Base-by-base conservation (phyloP, 2,797 vertebrate genomes). In the Gallinago solitaria region DNA sequence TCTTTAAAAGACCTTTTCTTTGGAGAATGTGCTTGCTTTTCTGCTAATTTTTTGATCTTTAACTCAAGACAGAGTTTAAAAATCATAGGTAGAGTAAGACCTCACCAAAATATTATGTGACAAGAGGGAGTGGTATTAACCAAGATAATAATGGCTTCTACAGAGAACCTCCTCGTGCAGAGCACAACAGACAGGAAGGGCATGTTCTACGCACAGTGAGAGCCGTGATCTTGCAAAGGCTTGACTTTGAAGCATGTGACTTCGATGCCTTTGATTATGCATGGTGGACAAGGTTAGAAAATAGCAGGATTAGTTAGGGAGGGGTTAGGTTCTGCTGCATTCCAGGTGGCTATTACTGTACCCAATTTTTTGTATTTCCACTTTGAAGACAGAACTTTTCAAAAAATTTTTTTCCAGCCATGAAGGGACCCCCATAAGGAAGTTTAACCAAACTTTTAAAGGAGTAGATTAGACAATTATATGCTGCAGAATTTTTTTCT, bases 171-270 rank as follows among this genome's bases (percentile, higher is more conserved):
- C 45, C 47, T 80, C 2, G 2, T 43, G 63, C 69, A 50, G 35
- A 79, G 63, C 78, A 78, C 41, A 87, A 25, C 23, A 16, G 71
- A 65, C 90, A 71, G 87, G 87, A 93, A 90, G 24, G 65, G 47
- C 90, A 85, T 3, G 81, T 93, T 94, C 75, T n/a, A 4, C 25
- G 51, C 60, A n/a, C 35, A 70, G 67, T 2, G 2, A 82, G 77
- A 63, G 45, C 64, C 9, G 0, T 28, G 64, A 77, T 87, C 89
- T 71, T 94, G 89, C 84, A 93, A 80, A 85, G 56, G 63, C 83
- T 88, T 94, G 78, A 80, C 75, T 96, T 68, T 35, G 83, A 92
- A 75, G 48, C 84, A 33, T 71, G 86, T 95, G 93, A 95, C 81
- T 87, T 94, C 0, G 0, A 43, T 13, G 28, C 6, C 73, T 90